phyloP scores from a whole-genome alignment of 2,797 vertebrate species.

The Onychomys leucogaster region DNA sequence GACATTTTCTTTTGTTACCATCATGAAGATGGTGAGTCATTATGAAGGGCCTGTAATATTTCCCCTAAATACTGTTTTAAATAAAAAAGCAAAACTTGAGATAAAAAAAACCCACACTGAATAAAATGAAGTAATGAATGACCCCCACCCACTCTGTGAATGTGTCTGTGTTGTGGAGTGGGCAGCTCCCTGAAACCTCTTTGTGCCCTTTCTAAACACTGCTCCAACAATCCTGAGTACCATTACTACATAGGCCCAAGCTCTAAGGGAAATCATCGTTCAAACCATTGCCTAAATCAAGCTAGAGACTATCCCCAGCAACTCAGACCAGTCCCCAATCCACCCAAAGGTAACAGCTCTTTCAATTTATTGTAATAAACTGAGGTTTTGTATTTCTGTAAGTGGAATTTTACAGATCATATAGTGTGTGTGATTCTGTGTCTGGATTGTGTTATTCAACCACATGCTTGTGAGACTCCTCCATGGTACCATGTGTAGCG shows the following conservation, averaged over 20 bases:
- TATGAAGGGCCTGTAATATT: not conserved
- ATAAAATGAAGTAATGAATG: not conserved
- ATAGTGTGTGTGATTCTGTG: not conserved
- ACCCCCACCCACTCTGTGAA: not conserved
- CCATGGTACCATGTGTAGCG: not conserved
- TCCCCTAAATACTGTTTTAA: not conserved
- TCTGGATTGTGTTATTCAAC: not conserved
- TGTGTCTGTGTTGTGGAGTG: not conserved
- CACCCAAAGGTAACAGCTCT: not conserved
- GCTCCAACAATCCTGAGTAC: not conserved
- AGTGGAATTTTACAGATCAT: not conserved
- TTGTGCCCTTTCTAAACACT: not conserved
- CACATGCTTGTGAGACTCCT: not conserved
- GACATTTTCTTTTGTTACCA: not conserved
- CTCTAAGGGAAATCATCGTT: constrained; percentile 8
- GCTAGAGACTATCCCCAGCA: not conserved
- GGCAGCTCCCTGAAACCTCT: not conserved
- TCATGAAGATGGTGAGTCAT: not conserved
- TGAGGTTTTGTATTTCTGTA: not conserved
- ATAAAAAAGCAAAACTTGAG: not conserved
- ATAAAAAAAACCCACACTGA: not conserved
- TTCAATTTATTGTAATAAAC: not conserved
- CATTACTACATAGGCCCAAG: not conserved
- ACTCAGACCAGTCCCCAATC: not conserved
- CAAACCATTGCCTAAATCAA: not conserved